Evolutionary conservation across 2,888 invertebrate species (phyloP).

Genomic region (Chloroclystis v-ata): DNA sequence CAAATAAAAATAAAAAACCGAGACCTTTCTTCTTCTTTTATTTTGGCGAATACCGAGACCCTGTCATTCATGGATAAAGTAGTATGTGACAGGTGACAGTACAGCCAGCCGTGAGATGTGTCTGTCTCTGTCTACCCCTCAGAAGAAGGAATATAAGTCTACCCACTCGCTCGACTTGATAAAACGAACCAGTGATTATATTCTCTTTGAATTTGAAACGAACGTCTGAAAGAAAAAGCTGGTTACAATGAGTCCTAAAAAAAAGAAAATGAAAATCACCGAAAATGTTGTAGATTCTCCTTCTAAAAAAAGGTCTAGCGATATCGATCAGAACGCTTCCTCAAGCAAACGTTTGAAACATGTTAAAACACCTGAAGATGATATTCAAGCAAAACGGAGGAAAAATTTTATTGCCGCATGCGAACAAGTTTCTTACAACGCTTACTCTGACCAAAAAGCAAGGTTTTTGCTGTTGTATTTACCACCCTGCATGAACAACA

Average conservation of each 20-base stretch:
- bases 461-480: constrained; percentile 50
- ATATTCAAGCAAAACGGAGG: constrained; percentile 42
- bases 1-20: too few relatives aligned
- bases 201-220: too few relatives aligned
- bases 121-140: too few relatives aligned
- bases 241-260: constrained; percentile 46
- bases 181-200: too few relatives aligned
- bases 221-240: too few relatives aligned
- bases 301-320: constrained; percentile 33
- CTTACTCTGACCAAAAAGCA: constrained; percentile 48
- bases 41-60: too few relatives aligned
- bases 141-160: too few relatives aligned
- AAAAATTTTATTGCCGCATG: constrained; percentile 64
- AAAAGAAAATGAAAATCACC: constrained; percentile 41
- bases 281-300: constrained; percentile 8
- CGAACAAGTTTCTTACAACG: constrained; percentile 53
- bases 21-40: too few relatives aligned
- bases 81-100: too few relatives aligned
- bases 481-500: constrained; percentile 47
- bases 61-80: too few relatives aligned
- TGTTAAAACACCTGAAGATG: constrained; percentile 34
- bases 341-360: constrained; percentile 41
- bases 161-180: too few relatives aligned
- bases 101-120: too few relatives aligned
- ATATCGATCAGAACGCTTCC: constrained; percentile 23